phyloP scores from a whole-genome alignment of 2,797 vertebrate genomes.

The Peromyscus aztecus region DNA sequence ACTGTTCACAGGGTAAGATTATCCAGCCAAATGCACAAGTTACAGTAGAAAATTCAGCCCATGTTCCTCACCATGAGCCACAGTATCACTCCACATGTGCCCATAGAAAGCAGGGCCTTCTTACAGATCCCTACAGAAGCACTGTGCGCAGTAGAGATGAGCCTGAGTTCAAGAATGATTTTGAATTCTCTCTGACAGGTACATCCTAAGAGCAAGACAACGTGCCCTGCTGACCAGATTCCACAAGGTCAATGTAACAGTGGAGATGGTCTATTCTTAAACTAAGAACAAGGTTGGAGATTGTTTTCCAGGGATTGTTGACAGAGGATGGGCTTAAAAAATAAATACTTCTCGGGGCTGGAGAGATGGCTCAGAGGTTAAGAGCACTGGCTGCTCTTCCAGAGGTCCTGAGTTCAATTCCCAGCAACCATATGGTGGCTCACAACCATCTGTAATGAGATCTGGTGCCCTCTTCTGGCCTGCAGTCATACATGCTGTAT shows the following conservation, averaged over 20 bases:
- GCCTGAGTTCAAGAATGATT: slow-evolving; percentile 49
- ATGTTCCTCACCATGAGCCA: not conserved
- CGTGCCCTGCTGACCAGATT: slow-evolving; percentile 37
- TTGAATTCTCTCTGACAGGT: slow-evolving; percentile 29
- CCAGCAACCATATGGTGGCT: too few relatives aligned
- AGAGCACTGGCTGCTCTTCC: too few relatives aligned
- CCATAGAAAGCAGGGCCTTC: slow-evolving; percentile 1
- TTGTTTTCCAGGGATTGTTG: slow-evolving; percentile 55
- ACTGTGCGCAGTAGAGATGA: not conserved
- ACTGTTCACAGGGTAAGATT: slow-evolving; percentile 9
- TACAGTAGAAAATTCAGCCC: not conserved
- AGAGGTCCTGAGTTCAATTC: too few relatives aligned
- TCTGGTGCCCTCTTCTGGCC: too few relatives aligned
- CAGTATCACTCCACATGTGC: not conserved
- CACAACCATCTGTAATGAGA: too few relatives aligned
- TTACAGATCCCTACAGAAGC: not conserved
- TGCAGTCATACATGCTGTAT: too few relatives aligned
- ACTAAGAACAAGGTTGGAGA: slow-evolving; percentile 1
- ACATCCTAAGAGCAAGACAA: slow-evolving; percentile 41
- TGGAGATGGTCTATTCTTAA: slow-evolving; percentile 9
- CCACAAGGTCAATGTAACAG: not conserved
- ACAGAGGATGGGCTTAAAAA: not conserved
- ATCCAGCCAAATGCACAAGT: not conserved
- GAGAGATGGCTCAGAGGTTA: too few relatives aligned
- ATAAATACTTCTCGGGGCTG: not conserved